Percentiles rank a stretch among this genome's conserved stretches.
phyloP scores from a whole-genome alignment of 2,113 vertebrate genomes.

The Amia ocellicauda region DNA sequence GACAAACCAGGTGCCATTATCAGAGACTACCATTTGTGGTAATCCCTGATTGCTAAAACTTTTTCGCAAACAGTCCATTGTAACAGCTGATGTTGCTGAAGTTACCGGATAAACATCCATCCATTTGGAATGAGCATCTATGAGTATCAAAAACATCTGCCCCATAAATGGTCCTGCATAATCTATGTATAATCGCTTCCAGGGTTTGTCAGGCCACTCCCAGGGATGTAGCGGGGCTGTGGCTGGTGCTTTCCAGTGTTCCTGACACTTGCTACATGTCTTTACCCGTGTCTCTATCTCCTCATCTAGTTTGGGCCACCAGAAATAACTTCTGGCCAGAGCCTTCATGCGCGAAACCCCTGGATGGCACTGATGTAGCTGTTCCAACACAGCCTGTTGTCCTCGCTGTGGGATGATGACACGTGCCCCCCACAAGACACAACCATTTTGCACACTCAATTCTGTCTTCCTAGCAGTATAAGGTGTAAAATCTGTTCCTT shows the following conservation, averaged over 20 bases:
- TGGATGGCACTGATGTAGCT: background rate
- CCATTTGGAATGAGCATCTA: conserved; percentile 6
- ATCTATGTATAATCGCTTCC: background rate
- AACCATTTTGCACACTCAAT: background rate
- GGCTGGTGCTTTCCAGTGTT: background rate
- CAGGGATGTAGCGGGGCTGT: background rate
- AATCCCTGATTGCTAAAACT: background rate
- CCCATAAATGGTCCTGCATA: conserved; percentile 3
- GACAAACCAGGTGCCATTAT: conserved; percentile 7
- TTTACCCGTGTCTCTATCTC: conserved; percentile 32
- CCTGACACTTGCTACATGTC: background rate
- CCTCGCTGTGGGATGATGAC: background rate
- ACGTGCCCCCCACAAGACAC: background rate
- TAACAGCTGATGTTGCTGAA: background rate
- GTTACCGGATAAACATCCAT: background rate
- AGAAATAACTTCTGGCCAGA: too few species aligned
- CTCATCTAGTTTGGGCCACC: too few species aligned
- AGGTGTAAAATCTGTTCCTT: background rate
- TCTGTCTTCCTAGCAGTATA: background rate
- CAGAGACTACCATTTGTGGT: background rate
- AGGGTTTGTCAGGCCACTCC: background rate
- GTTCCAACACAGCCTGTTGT: background rate
- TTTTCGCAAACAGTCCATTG: background rate
- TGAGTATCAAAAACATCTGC: background rate
- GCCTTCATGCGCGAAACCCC: conserved; percentile 26